phyloP scores from a whole-genome alignment of 2,113 vertebrate genomes.

The Bubalus kerabau region DNA sequence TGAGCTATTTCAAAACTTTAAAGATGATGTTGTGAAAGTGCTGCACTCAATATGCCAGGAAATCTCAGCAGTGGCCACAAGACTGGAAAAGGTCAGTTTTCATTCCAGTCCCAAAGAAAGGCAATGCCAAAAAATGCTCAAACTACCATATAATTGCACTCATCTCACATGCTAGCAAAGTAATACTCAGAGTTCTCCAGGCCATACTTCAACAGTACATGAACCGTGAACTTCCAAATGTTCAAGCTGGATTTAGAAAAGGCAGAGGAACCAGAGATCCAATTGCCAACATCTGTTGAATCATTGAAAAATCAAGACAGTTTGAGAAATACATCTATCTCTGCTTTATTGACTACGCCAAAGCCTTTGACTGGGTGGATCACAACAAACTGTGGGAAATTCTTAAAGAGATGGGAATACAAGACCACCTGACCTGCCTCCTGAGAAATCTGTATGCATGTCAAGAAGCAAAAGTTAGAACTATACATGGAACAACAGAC shows the following conservation, averaged over 20 bases:
- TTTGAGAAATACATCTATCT: not conserved
- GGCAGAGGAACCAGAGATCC: not conserved
- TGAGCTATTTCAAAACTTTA: not conserved
- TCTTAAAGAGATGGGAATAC: not conserved
- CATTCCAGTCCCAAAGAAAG: not conserved
- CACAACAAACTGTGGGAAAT: not conserved
- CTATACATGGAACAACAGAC: not conserved
- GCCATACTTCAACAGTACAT: not conserved
- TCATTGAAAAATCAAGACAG: accelerated
- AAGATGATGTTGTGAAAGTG: not conserved
- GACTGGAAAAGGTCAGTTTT: not conserved
- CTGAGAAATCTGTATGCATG: not conserved
- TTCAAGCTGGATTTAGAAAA: not conserved
- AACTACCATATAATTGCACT: not conserved
- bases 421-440: not conserved
- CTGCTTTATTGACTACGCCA: not conserved
- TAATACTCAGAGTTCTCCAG: not conserved
- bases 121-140: not conserved
- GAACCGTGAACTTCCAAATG: not conserved
- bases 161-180: not conserved
- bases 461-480: not conserved
- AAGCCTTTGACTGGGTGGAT: not conserved
- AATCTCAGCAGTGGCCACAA: not conserved
- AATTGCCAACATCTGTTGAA: not conserved
- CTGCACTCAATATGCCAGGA: not conserved